phyloP scores from a whole-genome alignment of 2,888 invertebrate genomes.

The Allolobophora icterica region DNA sequence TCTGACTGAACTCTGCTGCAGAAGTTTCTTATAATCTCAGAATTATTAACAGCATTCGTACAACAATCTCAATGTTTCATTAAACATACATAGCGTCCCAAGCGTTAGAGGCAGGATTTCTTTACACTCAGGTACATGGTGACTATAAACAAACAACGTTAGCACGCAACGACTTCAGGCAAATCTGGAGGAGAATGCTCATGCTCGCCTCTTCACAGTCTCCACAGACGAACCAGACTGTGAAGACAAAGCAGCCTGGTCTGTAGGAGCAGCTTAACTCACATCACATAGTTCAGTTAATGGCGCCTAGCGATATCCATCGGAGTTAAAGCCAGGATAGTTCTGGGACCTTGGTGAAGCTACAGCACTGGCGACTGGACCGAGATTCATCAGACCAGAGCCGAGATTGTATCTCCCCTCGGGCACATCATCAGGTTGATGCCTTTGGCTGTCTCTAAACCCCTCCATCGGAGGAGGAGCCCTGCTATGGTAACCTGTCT shows the following conservation, averaged over 20 bases:
- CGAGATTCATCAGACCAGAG: conserved; percentile 17
- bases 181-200: not conserved
- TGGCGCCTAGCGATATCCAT: not conserved
- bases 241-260: not conserved
- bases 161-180: not conserved
- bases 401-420: not conserved
- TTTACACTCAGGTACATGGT: not conserved
- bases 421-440: not conserved
- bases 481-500: conserved; percentile 25
- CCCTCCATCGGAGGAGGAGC: not conserved
- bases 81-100: not conserved
- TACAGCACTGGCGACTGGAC: not conserved
- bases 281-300: not conserved
- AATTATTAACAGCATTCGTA: conserved; percentile 7
- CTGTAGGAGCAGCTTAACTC: not conserved
- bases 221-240: not conserved
- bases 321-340: not conserved
- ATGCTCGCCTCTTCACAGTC: not conserved
- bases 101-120: not conserved
- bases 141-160: conserved; percentile 1
- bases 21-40: not conserved
- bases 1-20: conserved; percentile 2
- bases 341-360: not conserved
- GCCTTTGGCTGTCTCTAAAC: not conserved
- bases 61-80: not conserved